Conservation (phyloP, 2,888 invertebrate species). For the Phaonia tiefii region DNA sequence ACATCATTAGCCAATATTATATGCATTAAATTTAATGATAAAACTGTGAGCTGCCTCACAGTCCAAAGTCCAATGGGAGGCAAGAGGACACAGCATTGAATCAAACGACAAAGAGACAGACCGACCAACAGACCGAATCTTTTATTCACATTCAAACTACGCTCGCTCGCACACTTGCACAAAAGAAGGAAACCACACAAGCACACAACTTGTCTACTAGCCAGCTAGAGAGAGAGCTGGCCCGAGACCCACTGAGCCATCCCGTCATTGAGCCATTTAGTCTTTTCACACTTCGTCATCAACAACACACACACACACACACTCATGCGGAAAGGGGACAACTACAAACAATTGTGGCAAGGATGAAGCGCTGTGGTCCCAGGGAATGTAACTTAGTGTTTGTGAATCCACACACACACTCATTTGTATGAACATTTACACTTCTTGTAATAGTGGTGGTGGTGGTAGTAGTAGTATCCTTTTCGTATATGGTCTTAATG, state of each 20-base stretch:
- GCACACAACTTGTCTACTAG: background rate
- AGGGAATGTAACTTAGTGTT: constrained; percentile 1
- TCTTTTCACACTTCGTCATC: constrained; percentile 30
- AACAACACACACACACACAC: background rate
- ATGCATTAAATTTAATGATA: constrained; percentile 80
- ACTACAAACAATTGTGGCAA: constrained; percentile 57
- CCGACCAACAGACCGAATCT: background rate
- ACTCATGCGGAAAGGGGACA: constrained; percentile 50
- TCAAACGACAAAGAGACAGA: too few relatives aligned
- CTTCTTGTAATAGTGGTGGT: constrained; percentile 64
- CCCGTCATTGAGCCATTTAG: constrained; percentile 38
- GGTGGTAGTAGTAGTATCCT: too few relatives aligned
- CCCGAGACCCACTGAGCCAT: background rate
- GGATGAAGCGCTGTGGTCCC: constrained; percentile 3
- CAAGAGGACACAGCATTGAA: too few relatives aligned
- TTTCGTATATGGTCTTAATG: constrained; percentile 68
- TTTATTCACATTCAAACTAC: constrained; percentile 6
- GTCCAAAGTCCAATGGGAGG: constrained; percentile 1
- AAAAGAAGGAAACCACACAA: constrained; percentile 3
- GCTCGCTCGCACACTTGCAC: background rate
- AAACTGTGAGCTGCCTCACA: constrained; percentile 66
- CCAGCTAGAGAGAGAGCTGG: background rate
- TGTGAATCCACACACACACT: constrained; percentile 34
- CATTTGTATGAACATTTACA: constrained; percentile 24
- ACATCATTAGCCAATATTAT: constrained; percentile 81